phyloP scores from a whole-genome alignment of 2,888 invertebrate species.

The Actias luna region DNA sequence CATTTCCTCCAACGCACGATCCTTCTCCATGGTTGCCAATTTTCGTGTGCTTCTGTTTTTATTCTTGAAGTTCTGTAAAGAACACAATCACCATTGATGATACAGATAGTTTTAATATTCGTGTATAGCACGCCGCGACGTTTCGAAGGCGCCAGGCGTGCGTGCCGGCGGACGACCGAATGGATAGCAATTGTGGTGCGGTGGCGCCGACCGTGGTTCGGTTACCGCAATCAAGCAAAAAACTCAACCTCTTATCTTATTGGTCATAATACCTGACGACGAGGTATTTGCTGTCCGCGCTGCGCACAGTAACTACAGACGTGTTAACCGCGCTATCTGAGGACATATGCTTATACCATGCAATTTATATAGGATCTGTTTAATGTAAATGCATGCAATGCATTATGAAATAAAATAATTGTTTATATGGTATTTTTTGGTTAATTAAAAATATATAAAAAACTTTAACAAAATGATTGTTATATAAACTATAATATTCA shows the following conservation, averaged over 20 bases:
- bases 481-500: no score
- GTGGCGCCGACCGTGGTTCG: slow-evolving; percentile 54
- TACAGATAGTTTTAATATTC: slow-evolving; percentile 28
- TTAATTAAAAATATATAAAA: no score
- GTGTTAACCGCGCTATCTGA: background rate
- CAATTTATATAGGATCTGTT: background rate
- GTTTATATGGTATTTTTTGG: no score
- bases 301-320: background rate
- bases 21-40: slow-evolving; percentile 80
- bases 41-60: slow-evolving; percentile 30
- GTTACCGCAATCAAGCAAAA: slow-evolving; percentile 69
- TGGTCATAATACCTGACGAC: slow-evolving; percentile 43
- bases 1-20: slow-evolving; percentile 84
- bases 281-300: slow-evolving; percentile 1
- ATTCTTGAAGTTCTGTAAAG: slow-evolving; percentile 50
- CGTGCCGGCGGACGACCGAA: slow-evolving; percentile 72
- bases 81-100: slow-evolving; percentile 70
- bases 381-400: background rate
- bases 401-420: no score
- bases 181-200: slow-evolving; percentile 55
- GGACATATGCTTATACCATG: background rate
- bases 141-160: slow-evolving; percentile 58
- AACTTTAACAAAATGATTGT: no score
- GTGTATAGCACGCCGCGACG: slow-evolving; percentile 44
- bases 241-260: slow-evolving; percentile 69